phyloP scores from a whole-genome alignment of 2,888 invertebrate genomes.

The Sarcophaga subvicina region DNA sequence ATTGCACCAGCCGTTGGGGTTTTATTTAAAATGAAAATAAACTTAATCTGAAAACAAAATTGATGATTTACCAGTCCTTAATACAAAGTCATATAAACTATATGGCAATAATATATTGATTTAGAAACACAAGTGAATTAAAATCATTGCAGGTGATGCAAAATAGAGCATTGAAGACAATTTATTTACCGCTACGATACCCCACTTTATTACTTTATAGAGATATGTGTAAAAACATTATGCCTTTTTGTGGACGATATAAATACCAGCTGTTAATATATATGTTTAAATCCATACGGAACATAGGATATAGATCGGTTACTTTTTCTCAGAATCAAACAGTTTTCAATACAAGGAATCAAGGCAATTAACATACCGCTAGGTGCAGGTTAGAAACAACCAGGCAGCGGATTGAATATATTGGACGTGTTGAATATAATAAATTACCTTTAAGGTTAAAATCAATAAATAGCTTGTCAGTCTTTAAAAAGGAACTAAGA shows the following conservation, averaged over 20 bases:
- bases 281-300: not conserved
- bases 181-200: not conserved
- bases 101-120: not conserved
- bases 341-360: not conserved
- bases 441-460: conserved; percentile 6
- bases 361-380: not conserved
- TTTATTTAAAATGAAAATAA: conserved; percentile 22
- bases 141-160: not conserved
- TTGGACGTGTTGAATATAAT: conserved; percentile 1
- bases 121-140: not conserved
- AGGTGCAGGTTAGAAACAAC: conserved; percentile 9
- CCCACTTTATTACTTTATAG: not conserved
- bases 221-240: not conserved
- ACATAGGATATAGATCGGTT: not conserved
- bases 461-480: conserved; percentile 4
- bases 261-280: conserved; percentile 2
- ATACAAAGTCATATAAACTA: not conserved
- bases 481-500: not conserved
- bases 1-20: conserved; percentile 4
- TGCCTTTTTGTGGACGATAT: not conserved
- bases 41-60: not conserved
- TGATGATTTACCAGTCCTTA: not conserved
- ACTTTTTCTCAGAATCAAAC: not conserved
- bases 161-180: not conserved
- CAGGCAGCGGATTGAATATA: not conserved